A percentile compares a stretch with the other conserved stretches of the same genome.
Evolutionary conservation across 2,888 invertebrate genomes (phyloP).

Genomic region (Pterostichus niger): DNA sequence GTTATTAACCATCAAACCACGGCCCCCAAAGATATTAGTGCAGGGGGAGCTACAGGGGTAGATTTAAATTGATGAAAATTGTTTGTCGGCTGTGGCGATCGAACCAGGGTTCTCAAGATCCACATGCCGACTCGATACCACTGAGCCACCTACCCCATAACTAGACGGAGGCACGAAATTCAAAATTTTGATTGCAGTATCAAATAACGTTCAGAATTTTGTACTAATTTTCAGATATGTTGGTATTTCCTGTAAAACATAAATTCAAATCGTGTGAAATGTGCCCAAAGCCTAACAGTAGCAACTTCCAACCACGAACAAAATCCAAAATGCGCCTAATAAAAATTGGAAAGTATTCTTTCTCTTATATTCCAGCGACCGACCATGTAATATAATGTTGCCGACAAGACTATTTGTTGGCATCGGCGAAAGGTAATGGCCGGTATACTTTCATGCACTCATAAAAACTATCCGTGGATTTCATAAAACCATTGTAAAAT

Average conservation of each 20-base stretch:
- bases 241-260: not conserved
- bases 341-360: slow-evolving; percentile 64
- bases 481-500: slow-evolving; percentile 62
- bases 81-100: too few species aligned
- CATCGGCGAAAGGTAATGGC: slow-evolving; percentile 57
- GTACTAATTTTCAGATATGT: too few species aligned
- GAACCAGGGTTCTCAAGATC: too few species aligned
- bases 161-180: too few species aligned
- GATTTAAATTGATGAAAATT: too few species aligned
- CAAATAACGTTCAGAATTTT: too few species aligned
- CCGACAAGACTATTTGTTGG: slow-evolving; percentile 59
- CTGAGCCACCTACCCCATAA: too few species aligned
- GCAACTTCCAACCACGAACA: slow-evolving; percentile 52
- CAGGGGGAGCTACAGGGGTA: too few species aligned
- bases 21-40: too few species aligned
- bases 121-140: too few species aligned
- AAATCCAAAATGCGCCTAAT: slow-evolving; percentile 48
- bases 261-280: not conserved
- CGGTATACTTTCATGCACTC: slow-evolving; percentile 44
- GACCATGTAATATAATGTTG: slow-evolving; percentile 60
- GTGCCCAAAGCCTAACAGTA: slow-evolving; percentile 24
- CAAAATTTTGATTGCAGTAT: too few species aligned
- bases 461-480: slow-evolving; percentile 60
- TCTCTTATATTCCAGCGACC: not conserved
- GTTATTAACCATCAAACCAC: too few species aligned